These are phyloP conservation scores for Trochalopteron elliotii DNA, from an alignment of 2,113 vertebrate genomes.

Conservation along the genomic window DNA sequence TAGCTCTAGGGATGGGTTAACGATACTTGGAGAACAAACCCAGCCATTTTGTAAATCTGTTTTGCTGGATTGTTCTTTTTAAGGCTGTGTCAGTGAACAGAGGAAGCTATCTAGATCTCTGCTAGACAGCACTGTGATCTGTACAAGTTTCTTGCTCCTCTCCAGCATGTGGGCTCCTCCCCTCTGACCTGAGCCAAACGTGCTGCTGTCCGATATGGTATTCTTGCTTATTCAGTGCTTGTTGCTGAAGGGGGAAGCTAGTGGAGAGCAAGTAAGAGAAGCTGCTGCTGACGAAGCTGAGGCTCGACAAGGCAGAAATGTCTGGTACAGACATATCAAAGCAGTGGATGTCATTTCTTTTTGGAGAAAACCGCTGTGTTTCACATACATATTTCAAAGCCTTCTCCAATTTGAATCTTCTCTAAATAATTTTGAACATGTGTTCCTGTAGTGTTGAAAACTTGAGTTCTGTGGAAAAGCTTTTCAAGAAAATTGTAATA, in stretches of 20 bases:
- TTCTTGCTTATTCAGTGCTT: neutral
- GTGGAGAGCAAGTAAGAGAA: neutral
- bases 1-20: neutral
- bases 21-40: neutral
- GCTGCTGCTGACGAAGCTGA: neutral
- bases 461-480: neutral
- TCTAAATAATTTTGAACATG: neutral
- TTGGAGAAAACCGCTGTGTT: neutral
- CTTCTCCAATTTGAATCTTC: neutral
- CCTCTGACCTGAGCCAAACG: neutral
- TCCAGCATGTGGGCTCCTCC: neutral
- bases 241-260: neutral
- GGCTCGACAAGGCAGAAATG: conserved; percentile 1
- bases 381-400: neutral
- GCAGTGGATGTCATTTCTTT: neutral
- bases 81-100: neutral
- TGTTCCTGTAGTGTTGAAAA: neutral
- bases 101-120: neutral
- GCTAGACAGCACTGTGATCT: neutral
- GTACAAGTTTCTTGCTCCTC: neutral
- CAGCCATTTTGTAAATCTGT: neutral
- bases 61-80: neutral
- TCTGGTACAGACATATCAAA: neutral
- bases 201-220: neutral
- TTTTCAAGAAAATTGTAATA: neutral